Base-by-base conservation (phyloP, 2,797 vertebrate genomes). In the Notamacropus eugenii region DNA sequence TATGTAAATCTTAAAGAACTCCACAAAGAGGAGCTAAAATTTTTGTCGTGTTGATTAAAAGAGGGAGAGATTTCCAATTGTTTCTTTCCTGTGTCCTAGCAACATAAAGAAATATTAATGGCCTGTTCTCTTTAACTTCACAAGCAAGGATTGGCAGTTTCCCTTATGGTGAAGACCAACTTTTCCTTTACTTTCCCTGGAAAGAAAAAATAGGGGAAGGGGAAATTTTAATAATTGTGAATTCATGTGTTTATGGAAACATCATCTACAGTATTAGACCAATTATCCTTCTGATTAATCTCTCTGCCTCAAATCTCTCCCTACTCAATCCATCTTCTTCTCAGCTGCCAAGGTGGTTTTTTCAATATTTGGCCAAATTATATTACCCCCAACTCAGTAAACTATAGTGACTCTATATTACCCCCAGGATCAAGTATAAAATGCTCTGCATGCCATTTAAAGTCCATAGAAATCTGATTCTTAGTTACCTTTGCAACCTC, bases 111-210 rank as follows among this genome's bases (percentile, higher is more conserved):
- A 67, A 92, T 55, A 90, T 1, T 46, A 27, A 55, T 90, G 57
- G 27, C 34, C 52, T 40, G 40, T 29, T n/a, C 12, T 54, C 29
- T 92, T 54, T 50, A 90, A 9, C 59, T 29, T 90, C 24, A n/a
- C 12, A 50, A 19, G 90, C 67, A 62, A 34, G 34, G 57, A 93
- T 97, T 97, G 98, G 95, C 96, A 98, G 0, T 4, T 56, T 3
- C 97, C 97, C 6, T 27, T 97, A 96, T 96, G 95, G 91, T 55
- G 97, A 97, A 98, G 10, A 0, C n/a, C 93, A 92, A 98, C 94
- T 56, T 96, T 40, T 1, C 98, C 97, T 97, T 96, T 54, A 16
- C 96, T 98, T 95, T 31, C 96, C 96, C 97, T 98, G 94, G 74
- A 59, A 67, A 92, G 96, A 94, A 2, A 92, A 87, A 94, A 56